phyloP scores from a whole-genome alignment of 2,113 vertebrate genomes.

The Acrocephalus arundinaceus region DNA sequence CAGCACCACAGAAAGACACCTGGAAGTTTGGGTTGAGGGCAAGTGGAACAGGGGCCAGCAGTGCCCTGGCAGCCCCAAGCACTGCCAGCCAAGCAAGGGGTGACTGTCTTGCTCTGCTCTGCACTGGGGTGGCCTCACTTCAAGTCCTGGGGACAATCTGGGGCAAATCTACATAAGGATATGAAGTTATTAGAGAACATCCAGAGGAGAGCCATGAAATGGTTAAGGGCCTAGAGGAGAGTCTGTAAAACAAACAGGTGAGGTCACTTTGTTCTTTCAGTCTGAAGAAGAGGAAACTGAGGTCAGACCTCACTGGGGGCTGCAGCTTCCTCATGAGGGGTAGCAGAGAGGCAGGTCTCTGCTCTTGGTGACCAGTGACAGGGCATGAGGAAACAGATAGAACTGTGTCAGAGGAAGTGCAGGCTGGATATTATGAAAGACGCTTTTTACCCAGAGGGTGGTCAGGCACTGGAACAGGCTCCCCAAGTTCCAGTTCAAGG shows the following conservation, averaged over 20 bases:
- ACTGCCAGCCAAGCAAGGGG: accelerated
- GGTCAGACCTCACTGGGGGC: not conserved
- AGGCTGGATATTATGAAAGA: not conserved
- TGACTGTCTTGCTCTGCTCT: not conserved
- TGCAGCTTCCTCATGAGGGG: not conserved
- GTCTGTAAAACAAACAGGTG: not conserved
- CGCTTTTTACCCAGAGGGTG: too few relatives aligned
- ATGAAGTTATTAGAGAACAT: not conserved
- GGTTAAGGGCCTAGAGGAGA: not conserved
- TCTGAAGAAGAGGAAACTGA: not conserved
- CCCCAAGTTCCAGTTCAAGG: not conserved
- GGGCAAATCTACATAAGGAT: not conserved
- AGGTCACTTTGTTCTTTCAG: not conserved
- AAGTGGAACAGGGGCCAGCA: not conserved
- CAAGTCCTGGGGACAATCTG: not conserved
- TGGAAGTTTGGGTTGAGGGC: not conserved
- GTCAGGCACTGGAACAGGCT: not conserved
- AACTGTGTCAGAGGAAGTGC: not conserved
- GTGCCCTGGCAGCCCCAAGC: not conserved
- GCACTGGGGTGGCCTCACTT: not conserved
- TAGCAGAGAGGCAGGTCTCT: not conserved
- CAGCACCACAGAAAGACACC: not conserved
- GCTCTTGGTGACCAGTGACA: not conserved
- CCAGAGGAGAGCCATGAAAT: not conserved
- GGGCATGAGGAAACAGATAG: not conserved